Evolutionary conservation across 2,888 invertebrate genomes (phyloP), one percentile per base, ranked within the genome.

Genomic region (Sisyra nigra): DNA sequence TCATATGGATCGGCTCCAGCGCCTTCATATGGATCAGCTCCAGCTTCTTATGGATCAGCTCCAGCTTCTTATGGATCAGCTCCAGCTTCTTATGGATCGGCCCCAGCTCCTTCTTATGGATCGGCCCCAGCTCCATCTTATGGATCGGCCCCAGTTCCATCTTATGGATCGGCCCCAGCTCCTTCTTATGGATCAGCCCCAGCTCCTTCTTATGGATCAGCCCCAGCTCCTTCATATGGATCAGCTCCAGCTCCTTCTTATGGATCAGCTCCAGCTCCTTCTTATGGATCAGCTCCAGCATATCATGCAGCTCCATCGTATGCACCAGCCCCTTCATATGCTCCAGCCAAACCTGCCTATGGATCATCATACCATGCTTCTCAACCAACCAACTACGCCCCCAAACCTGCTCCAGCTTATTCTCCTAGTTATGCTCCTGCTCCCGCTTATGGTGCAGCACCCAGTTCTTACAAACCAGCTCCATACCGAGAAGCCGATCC

Each of bases 211-310:
- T 19, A 38, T 38, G 38, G 38, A 38, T 8, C 38, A 15, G 17
- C 14, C 8, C 3, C 38, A 3, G 11, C 24, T 7, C 7, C 24
- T 5, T 24, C 11, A 10, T 14, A 18, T 17, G 38, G 38, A 38
- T 18, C 15, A 38, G 18, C 15, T 18, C 19, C 38, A 38, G 38
- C 19, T 7, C 15, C 19, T 10, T 18, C 17, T 17, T 10, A 19
- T 10, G 24, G 24, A 19, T 24, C 24, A 7, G 24, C 24, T 3
- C 7, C 24, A 24, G 3, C 35, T 35, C 9, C 35, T 9, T 35
- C 35, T n/a, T 35, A 35, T 17, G 35, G 35, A n/a, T 35, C 35
- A 17, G 35, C 35, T 3, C 17, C 35, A 13, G 35, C 35, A 35
- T 4, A n/a, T 32, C 13, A 11, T 32, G 13, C 32, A 11, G 32